Evolutionary conservation across 2,888 invertebrate species (phyloP).

Genomic region (Suillia variegata): DNA sequence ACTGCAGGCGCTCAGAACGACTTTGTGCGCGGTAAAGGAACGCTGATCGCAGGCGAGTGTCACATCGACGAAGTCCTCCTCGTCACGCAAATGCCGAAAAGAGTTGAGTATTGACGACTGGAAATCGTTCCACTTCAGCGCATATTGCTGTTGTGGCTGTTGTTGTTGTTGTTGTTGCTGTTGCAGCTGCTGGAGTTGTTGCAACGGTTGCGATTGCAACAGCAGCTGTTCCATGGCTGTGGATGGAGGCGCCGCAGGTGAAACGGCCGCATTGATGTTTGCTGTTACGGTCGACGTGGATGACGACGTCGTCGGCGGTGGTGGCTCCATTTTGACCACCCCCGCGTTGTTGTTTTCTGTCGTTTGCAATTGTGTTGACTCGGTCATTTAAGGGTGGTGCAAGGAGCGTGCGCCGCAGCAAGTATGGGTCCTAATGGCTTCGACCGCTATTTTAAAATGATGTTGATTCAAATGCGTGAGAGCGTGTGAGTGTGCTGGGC

Average conservation of each 20-base stretch:
- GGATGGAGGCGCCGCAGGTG: slow-evolving; percentile 36
- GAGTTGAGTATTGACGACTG: slow-evolving; percentile 89
- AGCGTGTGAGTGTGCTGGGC: not conserved
- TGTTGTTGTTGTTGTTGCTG: slow-evolving; percentile 67
- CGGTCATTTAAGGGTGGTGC: slow-evolving; percentile 55
- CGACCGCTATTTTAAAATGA: too few species aligned
- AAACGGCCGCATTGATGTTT: slow-evolving; percentile 27
- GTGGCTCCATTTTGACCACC: slow-evolving; percentile 62
- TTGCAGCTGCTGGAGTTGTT: slow-evolving; percentile 37
- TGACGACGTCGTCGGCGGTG: slow-evolving; percentile 62
- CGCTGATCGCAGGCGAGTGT: slow-evolving; percentile 89
- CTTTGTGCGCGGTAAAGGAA: slow-evolving; percentile 88
- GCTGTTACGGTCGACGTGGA: slow-evolving; percentile 57
- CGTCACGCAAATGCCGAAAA: slow-evolving; percentile 85
- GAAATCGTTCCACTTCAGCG: slow-evolving; percentile 94
- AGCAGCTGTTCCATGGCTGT: slow-evolving; percentile 52
- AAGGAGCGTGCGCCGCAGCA: slow-evolving; percentile 22
- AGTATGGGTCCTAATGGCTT: too few species aligned
- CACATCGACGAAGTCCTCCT: slow-evolving; percentile 92
- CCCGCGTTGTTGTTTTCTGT: slow-evolving; percentile 62
- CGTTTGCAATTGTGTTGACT: slow-evolving; percentile 61
- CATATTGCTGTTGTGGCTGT: slow-evolving; percentile 75
- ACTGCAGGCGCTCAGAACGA: slow-evolving; percentile 90
- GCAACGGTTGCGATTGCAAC: slow-evolving; percentile 65
- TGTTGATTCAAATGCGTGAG: too few species aligned